Percentiles rank a stretch among this genome's conserved stretches.
Evolutionary conservation across 2,113 vertebrate genomes (phyloP).

Genomic region (Phaetusa simplex): DNA sequence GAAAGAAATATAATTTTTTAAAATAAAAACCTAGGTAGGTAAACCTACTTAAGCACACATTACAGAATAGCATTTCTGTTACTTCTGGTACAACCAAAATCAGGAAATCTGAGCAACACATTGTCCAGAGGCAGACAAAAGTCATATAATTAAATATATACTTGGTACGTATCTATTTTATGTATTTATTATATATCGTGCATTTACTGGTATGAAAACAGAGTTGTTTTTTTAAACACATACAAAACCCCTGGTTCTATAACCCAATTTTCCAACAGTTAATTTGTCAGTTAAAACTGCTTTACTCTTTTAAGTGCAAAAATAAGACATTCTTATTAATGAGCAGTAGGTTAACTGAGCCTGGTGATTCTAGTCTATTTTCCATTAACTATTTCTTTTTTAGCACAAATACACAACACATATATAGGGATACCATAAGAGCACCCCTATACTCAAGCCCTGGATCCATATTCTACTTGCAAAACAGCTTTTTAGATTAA

Average conservation of each 20-base stretch:
- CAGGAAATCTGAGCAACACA: no score
- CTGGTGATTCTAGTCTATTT: not conserved
- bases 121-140: no score
- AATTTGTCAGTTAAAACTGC: not conserved
- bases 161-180: not conserved
- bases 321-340: not conserved
- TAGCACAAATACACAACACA: not conserved
- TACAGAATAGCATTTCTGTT: no score
- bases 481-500: not conserved
- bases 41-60: no score
- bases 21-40: no score
- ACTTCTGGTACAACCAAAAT: no score
- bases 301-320: not conserved
- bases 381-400: not conserved
- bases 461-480: not conserved
- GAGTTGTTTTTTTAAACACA: not conserved
- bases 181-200: not conserved
- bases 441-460: not conserved
- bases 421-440: not conserved
- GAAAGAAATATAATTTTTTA: not conserved
- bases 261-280: not conserved
- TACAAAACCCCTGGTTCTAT: rapidly evolving
- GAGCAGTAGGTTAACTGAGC: not conserved
- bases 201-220: not conserved
- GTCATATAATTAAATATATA: no score